Percentiles rank a stretch among this genome's conserved stretches.
phyloP scores from a whole-genome alignment of 2,113 vertebrate genomes.

The Zosterops lateralis region DNA sequence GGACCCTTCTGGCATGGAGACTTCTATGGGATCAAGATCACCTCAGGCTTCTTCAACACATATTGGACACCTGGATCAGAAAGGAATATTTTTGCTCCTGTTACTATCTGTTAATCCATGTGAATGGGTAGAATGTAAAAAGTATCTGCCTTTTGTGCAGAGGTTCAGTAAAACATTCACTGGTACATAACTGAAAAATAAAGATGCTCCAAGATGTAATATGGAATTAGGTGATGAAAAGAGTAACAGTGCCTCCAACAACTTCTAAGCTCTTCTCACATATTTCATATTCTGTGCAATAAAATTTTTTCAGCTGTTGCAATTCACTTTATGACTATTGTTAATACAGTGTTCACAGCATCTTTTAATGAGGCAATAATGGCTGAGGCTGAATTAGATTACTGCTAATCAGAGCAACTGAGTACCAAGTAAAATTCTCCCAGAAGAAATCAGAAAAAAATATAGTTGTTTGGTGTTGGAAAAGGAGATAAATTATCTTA shows the following conservation, averaged over 20 bases:
- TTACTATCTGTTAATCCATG: neutral
- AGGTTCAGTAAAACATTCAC: neutral
- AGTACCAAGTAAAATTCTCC: neutral
- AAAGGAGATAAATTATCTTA: neutral
- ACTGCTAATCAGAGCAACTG: neutral
- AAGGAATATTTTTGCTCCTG: neutral
- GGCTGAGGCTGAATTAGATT: neutral
- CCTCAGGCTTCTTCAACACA: neutral
- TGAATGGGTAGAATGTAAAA: neutral
- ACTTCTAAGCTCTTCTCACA: neutral
- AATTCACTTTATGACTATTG: neutral
- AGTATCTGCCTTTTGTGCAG: neutral
- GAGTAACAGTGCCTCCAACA: neutral
- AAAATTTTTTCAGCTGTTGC: neutral
- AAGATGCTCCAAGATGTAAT: neutral
- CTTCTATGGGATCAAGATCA: neutral
- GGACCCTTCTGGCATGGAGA: neutral
- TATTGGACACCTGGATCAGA: neutral
- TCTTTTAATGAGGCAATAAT: neutral
- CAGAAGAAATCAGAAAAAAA: neutral
- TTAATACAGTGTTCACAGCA: neutral
- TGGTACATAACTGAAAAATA: neutral
- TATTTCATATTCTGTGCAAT: neutral
- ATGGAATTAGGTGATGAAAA: neutral
- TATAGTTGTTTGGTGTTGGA: neutral